Conservation (phyloP, 2,888 invertebrate species). For the Leistus spinibarbis region DNA sequence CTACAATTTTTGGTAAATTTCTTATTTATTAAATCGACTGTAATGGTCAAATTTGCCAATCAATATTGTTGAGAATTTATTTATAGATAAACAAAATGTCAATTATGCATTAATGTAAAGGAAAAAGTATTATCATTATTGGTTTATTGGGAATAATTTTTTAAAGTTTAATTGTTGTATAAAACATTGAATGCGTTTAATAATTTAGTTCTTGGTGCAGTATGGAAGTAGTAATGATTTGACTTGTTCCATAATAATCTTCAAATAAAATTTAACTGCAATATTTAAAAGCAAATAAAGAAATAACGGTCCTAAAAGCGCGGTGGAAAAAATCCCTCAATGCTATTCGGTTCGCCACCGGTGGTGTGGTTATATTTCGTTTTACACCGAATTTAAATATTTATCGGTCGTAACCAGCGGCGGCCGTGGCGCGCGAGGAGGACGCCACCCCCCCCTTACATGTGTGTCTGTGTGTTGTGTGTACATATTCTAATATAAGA, state of each 20-base stretch:
- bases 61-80: too few species aligned
- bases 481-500: slow-evolving; percentile 37
- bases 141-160: too few species aligned
- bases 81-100: too few species aligned
- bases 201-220: too few species aligned
- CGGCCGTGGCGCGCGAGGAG: background rate
- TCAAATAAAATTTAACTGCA: slow-evolving; percentile 31
- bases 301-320: slow-evolving; percentile 18
- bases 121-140: too few species aligned
- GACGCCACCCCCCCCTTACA: background rate
- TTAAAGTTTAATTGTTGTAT: too few species aligned
- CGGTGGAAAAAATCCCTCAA: background rate
- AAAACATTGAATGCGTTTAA: too few species aligned
- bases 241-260: slow-evolving; percentile 24
- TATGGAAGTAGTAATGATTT: too few species aligned
- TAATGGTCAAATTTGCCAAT: too few species aligned
- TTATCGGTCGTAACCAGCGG: slow-evolving; percentile 37
- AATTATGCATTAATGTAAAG: too few species aligned
- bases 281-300: slow-evolving; percentile 34
- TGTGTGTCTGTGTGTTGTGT: background rate
- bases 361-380: slow-evolving; percentile 24
- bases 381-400: slow-evolving; percentile 39
- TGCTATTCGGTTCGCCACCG: background rate
- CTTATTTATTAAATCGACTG: too few species aligned
- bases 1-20: too few species aligned